Base-by-base conservation (phyloP, 2,113 vertebrate genomes). In the Argyrosomus japonicus region DNA sequence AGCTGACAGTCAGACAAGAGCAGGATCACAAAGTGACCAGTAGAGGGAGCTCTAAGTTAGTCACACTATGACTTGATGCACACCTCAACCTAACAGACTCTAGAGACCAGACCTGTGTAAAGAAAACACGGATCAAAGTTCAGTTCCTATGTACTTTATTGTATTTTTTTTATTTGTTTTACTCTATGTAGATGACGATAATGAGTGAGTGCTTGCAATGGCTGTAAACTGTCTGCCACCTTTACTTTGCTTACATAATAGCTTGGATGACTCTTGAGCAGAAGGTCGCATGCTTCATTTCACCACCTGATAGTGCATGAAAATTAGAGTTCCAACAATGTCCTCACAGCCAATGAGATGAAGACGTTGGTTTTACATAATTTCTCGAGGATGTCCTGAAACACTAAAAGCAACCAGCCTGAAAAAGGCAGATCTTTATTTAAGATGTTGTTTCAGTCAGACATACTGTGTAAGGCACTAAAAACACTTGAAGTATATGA, bases 241-340 rank as follows among this genome's bases (percentile, higher is more conserved):
- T 77, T 54, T 58, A 29, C 19, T 85, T 83, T 80, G 32, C 74
- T 54, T 74, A 63, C n/a, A 48, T 79, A 36, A 88, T 58, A 29
- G n/a, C n/a, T 15, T 53, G 10, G 63, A 54, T 51, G 76, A 77
- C 77, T 48, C 53, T 27, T 48, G 23, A 77, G 72, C 50, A 45
- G 60, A 75, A 76, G 69, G 82, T 82, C 17, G 18, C 23, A 61
- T 1, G 76, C 73, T 73, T 77, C 76, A 81, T 85, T 85, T 85
- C 76, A 75, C 61, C 74, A 43, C 57, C 73, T 78, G 19, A 79
- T 79, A 36, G 62, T 50, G 32, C 29, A 80, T 76, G 87, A 3
- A 82, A 83, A 85, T 76, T n/a, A 67, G 6, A 70, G 47, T n/a
- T 51, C 0, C 25, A 43, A 27, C 60, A n/a, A n/a, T 25, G 53